phyloP scores from a whole-genome alignment of 2,888 invertebrate genomes.

The Ctenicera cuprea region DNA sequence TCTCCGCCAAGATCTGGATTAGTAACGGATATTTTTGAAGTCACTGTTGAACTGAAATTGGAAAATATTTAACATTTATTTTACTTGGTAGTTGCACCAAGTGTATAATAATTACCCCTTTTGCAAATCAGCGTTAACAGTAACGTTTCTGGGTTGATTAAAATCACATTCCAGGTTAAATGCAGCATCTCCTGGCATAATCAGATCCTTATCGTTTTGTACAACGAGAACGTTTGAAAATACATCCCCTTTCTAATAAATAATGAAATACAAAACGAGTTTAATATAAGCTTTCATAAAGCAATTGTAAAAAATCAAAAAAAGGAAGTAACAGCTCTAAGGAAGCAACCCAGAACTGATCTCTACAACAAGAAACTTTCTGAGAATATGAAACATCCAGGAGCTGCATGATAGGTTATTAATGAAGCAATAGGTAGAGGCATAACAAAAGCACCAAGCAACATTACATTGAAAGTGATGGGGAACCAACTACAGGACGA shows the following conservation, averaged over 20 bases:
- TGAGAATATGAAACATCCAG: no score
- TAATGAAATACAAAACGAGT: no score
- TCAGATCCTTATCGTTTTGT: constrained; percentile 80
- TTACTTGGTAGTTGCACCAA: not conserved
- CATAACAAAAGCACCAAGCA: no score
- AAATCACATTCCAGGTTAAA: constrained; percentile 81
- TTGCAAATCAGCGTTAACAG: constrained; percentile 65
- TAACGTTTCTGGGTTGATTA: constrained; percentile 74
- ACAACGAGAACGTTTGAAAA: constrained; percentile 79
- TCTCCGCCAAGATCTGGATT: constrained; percentile 74
- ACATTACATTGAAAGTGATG: no score
- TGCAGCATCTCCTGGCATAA: constrained; percentile 80
- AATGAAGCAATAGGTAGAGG: no score
- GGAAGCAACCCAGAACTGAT: no score
- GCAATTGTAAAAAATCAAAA: not conserved
- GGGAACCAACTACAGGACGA: no score
- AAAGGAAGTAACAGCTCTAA: no score
- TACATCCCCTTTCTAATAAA: constrained; percentile 73
- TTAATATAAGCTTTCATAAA: no score
- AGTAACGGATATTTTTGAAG: constrained; percentile 74
- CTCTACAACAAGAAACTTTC: no score
- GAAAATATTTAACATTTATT: not conserved
- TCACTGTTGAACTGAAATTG: constrained; percentile 54
- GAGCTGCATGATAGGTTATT: no score
- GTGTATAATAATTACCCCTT: constrained; percentile 9